A percentile compares a stretch with the other conserved stretches of the same genome.
phyloP scores from a whole-genome alignment of 1,140 invertebrate species.

The Drosophila arizonae region DNA sequence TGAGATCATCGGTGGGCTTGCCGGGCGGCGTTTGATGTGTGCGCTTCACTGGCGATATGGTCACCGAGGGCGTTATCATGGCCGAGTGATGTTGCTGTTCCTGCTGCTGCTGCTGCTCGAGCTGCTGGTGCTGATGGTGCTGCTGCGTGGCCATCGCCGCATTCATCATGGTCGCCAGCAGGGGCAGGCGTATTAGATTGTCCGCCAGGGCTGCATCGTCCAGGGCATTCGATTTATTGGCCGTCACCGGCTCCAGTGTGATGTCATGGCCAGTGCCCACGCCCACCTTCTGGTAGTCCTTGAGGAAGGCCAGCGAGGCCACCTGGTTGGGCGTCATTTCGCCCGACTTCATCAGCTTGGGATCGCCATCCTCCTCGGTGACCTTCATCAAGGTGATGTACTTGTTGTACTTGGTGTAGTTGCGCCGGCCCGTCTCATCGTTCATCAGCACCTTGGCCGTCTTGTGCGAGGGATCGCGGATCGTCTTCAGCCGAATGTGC shows the following conservation, averaged over 20 bases:
- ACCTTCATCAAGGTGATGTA: conserved; percentile 89
- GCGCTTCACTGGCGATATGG: conserved; percentile 83
- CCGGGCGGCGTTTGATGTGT: conserved; percentile 30
- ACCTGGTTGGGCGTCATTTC: conserved; percentile 83
- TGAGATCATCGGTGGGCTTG: conserved; percentile 77
- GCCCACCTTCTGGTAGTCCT: conserved; percentile 69
- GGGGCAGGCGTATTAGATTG: conserved; percentile 67
- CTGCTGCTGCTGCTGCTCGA: conserved; percentile 69
- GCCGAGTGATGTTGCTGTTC: conserved; percentile 64
- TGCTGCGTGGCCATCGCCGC: conserved; percentile 82
- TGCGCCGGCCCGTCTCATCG: conserved; percentile 93
- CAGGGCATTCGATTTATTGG: conserved; percentile 50
- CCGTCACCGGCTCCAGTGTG: conserved; percentile 65
- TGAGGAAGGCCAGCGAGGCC: conserved; percentile 77
- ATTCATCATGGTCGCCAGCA: conserved; percentile 73
- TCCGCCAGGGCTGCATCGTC: conserved; percentile 71
- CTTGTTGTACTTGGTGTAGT: conserved; percentile 96
- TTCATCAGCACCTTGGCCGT: conserved; percentile 93
- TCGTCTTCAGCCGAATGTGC: conserved; percentile 95
- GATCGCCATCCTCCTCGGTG: conserved; percentile 82
- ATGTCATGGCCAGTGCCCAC: conserved; percentile 63
- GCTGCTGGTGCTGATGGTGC: conserved; percentile 47
- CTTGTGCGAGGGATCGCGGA: conserved; percentile 90
- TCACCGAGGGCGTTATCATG: conserved; percentile 79
- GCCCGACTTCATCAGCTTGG: conserved; percentile 82